phyloP scores from a whole-genome alignment of 2,888 invertebrate species.

The Caenorhabditis zanzibari region DNA sequence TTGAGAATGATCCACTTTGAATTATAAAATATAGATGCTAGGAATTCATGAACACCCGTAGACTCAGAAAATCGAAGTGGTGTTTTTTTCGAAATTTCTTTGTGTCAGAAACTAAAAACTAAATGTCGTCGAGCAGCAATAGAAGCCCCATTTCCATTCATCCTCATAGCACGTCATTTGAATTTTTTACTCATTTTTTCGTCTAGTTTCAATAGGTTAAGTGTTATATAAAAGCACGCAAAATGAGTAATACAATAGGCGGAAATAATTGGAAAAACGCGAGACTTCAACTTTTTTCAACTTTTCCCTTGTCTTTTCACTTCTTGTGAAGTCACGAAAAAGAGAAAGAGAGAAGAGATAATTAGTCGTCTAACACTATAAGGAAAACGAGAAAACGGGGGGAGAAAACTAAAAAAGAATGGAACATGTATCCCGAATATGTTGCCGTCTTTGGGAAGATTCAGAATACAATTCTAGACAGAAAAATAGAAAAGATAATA shows the following conservation, averaged over 20 bases:
- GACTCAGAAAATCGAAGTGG: background rate
- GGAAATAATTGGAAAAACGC: conserved; percentile 32
- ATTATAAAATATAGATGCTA: background rate
- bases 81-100: background rate
- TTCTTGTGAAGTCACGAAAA: background rate
- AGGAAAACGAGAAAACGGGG: conserved; percentile 3
- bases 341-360: conserved; percentile 24
- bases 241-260: conserved; percentile 31
- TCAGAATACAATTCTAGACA: background rate
- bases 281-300: conserved; percentile 8
- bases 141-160: conserved; percentile 16
- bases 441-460: conserved; percentile 3
- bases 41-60: background rate
- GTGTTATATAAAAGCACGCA: background rate
- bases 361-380: conserved; percentile 26
- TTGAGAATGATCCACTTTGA: background rate
- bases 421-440: background rate
- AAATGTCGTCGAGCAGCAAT: background rate
- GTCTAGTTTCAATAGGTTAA: conserved; percentile 20
- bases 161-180: conserved; percentile 6
- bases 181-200: background rate
- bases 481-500: background rate
- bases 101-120: background rate
- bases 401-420: background rate
- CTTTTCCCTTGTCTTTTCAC: background rate